Percentiles rank a stretch among this genome's conserved stretches.
phyloP scores from a whole-genome alignment of 2,888 invertebrate genomes.

The Electrophaes corylata region DNA sequence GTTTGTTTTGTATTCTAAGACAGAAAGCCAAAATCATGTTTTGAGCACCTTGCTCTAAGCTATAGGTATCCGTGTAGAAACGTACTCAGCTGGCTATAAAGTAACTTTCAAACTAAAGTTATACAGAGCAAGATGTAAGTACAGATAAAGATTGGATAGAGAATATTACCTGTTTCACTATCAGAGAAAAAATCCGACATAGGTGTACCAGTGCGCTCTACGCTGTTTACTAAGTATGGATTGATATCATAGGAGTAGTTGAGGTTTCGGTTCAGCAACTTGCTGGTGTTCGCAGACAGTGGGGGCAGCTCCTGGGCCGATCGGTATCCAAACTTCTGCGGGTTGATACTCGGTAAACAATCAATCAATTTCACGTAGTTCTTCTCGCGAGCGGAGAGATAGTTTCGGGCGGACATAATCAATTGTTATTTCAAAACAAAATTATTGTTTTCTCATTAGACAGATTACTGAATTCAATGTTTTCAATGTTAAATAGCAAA shows the following conservation, averaged over 20 bases:
- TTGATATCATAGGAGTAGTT: constrained; percentile 65
- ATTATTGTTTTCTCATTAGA: constrained; percentile 1
- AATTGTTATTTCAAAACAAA: constrained; percentile 32
- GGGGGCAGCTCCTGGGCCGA: constrained; percentile 63
- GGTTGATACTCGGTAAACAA: constrained; percentile 72
- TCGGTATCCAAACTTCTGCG: constrained; percentile 66
- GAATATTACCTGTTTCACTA: constrained; percentile 67
- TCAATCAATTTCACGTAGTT: constrained; percentile 68
- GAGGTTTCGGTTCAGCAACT: constrained; percentile 68
- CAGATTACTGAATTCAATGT: neutral
- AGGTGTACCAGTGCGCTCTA: constrained; percentile 69
- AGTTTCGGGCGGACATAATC: constrained; percentile 79
- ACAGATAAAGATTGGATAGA: no score
- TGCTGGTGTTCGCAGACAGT: constrained; percentile 64
- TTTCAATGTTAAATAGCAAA: neutral
- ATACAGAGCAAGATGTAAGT: no score
- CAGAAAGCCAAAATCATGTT: no score
- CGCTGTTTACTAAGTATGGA: constrained; percentile 56
- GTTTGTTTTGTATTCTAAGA: neutral
- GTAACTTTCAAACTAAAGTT: no score
- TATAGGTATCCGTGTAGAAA: no score
- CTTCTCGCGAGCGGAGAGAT: constrained; percentile 72
- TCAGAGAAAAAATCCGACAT: constrained; percentile 78
- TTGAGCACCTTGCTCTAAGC: no score
- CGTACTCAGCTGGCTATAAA: no score